These are phyloP conservation scores for Papilio machaon DNA, from an alignment of 1,140 invertebrate species.

Conservation along the genomic window DNA sequence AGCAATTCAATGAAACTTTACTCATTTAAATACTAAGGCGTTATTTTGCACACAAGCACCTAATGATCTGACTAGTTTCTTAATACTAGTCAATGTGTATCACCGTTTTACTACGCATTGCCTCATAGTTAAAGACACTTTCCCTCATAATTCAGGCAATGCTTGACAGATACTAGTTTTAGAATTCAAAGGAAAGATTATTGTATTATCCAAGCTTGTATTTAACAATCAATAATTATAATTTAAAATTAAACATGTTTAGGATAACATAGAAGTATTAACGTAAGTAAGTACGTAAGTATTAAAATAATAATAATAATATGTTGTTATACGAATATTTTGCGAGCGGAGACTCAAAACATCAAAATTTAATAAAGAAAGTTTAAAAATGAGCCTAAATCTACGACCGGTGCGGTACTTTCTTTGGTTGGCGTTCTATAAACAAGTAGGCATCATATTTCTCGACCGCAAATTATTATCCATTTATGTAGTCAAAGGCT, in stretches of 20 bases:
- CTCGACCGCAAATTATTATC: slow-evolving; percentile 30
- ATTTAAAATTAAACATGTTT: background rate
- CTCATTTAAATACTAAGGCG: slow-evolving; percentile 17
- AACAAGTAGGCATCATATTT: slow-evolving; percentile 33
- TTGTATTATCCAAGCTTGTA: background rate
- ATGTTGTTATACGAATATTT: no score
- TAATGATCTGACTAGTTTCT: background rate
- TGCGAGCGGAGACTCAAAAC: no score
- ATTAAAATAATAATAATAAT: no score
- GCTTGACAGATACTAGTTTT: background rate
- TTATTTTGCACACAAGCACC: background rate
- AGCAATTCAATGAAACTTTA: background rate
- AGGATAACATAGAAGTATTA: background rate
- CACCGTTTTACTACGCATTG: background rate
- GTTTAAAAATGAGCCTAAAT: background rate
- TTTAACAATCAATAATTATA: background rate
- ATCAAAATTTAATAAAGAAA: background rate
- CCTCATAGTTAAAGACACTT: background rate
- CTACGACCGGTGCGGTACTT: background rate
- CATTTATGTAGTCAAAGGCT: slow-evolving; percentile 28
- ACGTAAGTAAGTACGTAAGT: no score
- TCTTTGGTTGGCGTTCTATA: background rate
- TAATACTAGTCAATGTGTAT: background rate
- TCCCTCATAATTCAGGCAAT: slow-evolving; percentile 15
- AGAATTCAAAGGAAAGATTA: slow-evolving; percentile 5